phyloP scores from a whole-genome alignment of 2,797 vertebrate species.

The Ctenochaetus hawaiiensis region DNA sequence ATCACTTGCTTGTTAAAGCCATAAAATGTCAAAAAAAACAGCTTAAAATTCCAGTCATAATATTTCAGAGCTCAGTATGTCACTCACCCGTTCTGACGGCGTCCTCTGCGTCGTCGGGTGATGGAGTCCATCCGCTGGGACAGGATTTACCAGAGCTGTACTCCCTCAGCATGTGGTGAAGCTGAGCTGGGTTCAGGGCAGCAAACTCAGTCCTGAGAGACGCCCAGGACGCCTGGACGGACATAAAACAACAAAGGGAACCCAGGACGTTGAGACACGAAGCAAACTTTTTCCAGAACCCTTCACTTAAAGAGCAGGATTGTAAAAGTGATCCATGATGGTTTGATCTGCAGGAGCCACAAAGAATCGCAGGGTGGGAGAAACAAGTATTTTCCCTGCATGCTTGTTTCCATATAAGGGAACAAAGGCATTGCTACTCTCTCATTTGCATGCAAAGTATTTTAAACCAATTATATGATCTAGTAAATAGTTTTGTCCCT shows the following conservation, averaged over 20 bases:
- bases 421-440: constrained; percentile 35
- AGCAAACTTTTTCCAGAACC: not conserved
- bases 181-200: constrained; percentile 83
- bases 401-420: constrained; percentile 22
- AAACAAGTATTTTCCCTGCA: constrained; percentile 34
- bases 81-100: constrained; percentile 79
- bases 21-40: no score
- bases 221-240: constrained; percentile 80
- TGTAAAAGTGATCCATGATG: constrained; percentile 17
- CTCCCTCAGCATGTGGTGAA: constrained; percentile 87
- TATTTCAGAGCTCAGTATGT: no score
- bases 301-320: not conserved
- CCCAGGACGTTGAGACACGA: not conserved
- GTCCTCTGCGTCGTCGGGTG: constrained; percentile 66
- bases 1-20: not conserved
- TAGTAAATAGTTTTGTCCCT: constrained; percentile 19
- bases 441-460: constrained; percentile 51
- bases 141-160: constrained; percentile 75
- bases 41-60: no score
- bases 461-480: constrained; percentile 38
- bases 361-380: constrained; percentile 35
- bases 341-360: constrained; percentile 7
- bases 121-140: constrained; percentile 78
- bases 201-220: constrained; percentile 82
- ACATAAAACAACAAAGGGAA: constrained; percentile 20